Evolutionary conservation across 2,888 invertebrate genomes (phyloP), one percentile per base, ranked within the genome.

Genomic region (Autographa gamma): DNA sequence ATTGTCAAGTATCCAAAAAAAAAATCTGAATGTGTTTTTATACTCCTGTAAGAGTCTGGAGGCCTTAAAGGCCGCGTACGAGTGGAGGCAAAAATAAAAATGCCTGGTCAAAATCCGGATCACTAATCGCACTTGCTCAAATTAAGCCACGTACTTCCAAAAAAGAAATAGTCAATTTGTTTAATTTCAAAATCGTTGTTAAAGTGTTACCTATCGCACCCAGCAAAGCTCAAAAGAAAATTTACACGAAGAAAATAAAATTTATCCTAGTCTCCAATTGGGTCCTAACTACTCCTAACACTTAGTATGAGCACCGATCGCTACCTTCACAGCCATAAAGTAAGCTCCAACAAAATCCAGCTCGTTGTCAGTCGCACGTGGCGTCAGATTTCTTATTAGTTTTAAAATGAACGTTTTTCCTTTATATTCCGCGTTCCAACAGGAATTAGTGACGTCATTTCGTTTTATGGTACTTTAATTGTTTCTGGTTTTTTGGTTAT

Each of bases 391-490:
- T 63, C 71, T 75, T 80, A 80, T 80, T 75, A 80, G 68, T 73
- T 80, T 73, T 80, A 70, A 75, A 80, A 75, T 71, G 80, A 80
- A 80, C 69, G 65, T 63, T 80, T 73, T 69, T 59, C 16, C 60
- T 18, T 56, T 19, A 63, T 62, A 66, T 68, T 65, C 59, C 32
- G 13, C 25, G 14, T 54, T 66, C 48, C 38, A 31, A 38, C 63
- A 63, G 66, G 64, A 68, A 67, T n/a, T 34, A 43, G 60, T 58
- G 63, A 75, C 18, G 60, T 43, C 34, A 19, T 69, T 34, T 66
- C 63, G 60, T 43, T 77, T 43, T 43, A 31, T 18, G 18, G 18
- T 18, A n/a, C n/a, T 66, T 63, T 62, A 73, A 69, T 66, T 62
- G 60, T 62, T 4, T 61, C 9, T 19, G 25, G 54, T 48, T 11